phyloP scores from a whole-genome alignment of 2,113 vertebrate species.

The Neodontobutis hainanensis region DNA sequence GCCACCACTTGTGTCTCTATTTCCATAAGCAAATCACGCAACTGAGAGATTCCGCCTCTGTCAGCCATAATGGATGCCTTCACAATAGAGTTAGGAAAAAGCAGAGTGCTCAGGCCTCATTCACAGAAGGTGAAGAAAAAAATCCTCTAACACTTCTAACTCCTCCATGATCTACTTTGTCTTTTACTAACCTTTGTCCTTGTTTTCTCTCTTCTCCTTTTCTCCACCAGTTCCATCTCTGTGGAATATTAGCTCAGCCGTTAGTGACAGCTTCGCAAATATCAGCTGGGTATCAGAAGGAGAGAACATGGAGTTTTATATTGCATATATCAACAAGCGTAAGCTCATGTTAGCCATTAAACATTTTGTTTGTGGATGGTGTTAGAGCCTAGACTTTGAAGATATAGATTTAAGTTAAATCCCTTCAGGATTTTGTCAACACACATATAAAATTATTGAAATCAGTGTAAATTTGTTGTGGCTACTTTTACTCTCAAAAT shows the following conservation, averaged over 20 bases:
- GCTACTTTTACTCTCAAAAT: too few relatives aligned
- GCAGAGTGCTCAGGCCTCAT: conserved; percentile 1
- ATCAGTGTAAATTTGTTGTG: too few relatives aligned
- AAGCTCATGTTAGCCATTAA: conserved; percentile 51
- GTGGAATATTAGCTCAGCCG: conserved; percentile 70
- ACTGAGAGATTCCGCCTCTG: conserved; percentile 25
- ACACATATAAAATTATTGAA: neutral
- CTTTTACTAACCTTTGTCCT: conserved; percentile 62
- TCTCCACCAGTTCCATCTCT: conserved; percentile 43
- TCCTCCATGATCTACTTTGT: conserved; percentile 11
- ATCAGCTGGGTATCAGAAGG: conserved; percentile 75
- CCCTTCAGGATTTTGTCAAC: too few relatives aligned
- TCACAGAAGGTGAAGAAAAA: conserved; percentile 13
- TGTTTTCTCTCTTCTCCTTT: conserved; percentile 36
- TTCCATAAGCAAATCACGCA: conserved; percentile 38
- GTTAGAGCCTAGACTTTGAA: conserved; percentile 2
- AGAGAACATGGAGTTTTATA: conserved; percentile 67
- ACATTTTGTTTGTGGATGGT: conserved; percentile 9
- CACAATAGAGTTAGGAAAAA: conserved; percentile 29
- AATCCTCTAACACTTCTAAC: conserved; percentile 31
- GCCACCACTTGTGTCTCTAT: conserved; percentile 26
- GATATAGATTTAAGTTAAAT: too few relatives aligned
- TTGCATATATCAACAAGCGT: conserved; percentile 74
- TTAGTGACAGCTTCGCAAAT: conserved; percentile 74
- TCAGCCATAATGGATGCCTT: conserved; percentile 41